Conservation (phyloP, 2,888 invertebrate genomes). For the Candidula unifasciata region DNA sequence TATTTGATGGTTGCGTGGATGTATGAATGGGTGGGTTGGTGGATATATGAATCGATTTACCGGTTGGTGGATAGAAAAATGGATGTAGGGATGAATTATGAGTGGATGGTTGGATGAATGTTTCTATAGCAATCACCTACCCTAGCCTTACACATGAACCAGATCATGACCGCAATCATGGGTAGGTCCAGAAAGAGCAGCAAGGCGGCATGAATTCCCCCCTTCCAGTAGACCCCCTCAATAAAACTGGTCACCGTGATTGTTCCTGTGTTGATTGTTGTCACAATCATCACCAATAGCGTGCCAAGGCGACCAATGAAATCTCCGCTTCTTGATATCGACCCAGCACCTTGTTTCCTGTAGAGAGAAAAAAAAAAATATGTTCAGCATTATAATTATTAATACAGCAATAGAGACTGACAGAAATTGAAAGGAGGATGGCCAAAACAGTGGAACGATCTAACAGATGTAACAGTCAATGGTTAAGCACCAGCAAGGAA, state of each 20-base stretch:
- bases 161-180: slow-evolving; percentile 35
- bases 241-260: slow-evolving; percentile 34
- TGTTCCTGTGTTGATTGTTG: slow-evolving; percentile 30
- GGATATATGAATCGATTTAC: background rate
- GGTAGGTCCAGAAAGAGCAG: slow-evolving; percentile 30
- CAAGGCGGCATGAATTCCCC: slow-evolving; percentile 29
- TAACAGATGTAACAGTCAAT: no score
- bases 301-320: slow-evolving; percentile 41
- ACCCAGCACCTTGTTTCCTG: slow-evolving; percentile 15
- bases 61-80: background rate
- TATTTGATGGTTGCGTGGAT: background rate
- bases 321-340: slow-evolving; percentile 12
- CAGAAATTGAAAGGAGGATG: no score
- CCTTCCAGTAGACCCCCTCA: slow-evolving; percentile 32
- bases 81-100: background rate
- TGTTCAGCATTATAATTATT: background rate
- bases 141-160: slow-evolving; percentile 41
- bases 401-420: no score
- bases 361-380: background rate
- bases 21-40: background rate
- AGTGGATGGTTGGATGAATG: background rate
- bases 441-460: no score
- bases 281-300: slow-evolving; percentile 34
- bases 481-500: no score
- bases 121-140: background rate